Conservation (phyloP, 2,888 invertebrate genomes). For the Oligia fasciuncula region DNA sequence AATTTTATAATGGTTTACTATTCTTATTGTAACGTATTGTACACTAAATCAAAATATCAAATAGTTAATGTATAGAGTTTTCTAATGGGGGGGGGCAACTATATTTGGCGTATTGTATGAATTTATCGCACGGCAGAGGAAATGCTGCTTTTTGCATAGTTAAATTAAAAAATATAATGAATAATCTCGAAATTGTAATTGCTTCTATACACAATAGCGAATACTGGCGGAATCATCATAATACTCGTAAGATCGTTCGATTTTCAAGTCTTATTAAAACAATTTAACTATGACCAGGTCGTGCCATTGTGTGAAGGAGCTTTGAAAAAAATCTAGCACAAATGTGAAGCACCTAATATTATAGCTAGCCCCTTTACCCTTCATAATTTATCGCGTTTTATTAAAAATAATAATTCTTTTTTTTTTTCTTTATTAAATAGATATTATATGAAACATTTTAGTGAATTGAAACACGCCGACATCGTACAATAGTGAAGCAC, state of each 20-base stretch:
- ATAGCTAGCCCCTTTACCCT: conserved; percentile 50
- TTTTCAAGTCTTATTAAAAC: neutral
- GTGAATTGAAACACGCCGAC: conserved; percentile 27
- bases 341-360: conserved; percentile 58
- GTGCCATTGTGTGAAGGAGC: conserved; percentile 25
- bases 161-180: conserved; percentile 48
- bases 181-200: conserved; percentile 54
- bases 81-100: conserved; percentile 47
- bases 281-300: neutral
- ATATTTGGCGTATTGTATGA: conserved; percentile 51
- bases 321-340: conserved; percentile 61
- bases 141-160: conserved; percentile 41
- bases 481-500: conserved; percentile 33
- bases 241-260: neutral
- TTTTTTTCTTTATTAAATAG: conserved; percentile 1
- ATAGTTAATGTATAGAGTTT: conserved; percentile 51
- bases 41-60: conserved; percentile 61
- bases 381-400: conserved; percentile 16
- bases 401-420: neutral
- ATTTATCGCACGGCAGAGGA: conserved; percentile 52
- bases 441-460: conserved; percentile 40
- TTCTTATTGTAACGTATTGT: conserved; percentile 59
- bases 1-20: conserved; percentile 67
- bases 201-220: conserved; percentile 20
- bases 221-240: neutral